Evolutionary conservation across 2,888 invertebrate species (phyloP).

Genomic region (Hydrotaea cyrtoneurina): DNA sequence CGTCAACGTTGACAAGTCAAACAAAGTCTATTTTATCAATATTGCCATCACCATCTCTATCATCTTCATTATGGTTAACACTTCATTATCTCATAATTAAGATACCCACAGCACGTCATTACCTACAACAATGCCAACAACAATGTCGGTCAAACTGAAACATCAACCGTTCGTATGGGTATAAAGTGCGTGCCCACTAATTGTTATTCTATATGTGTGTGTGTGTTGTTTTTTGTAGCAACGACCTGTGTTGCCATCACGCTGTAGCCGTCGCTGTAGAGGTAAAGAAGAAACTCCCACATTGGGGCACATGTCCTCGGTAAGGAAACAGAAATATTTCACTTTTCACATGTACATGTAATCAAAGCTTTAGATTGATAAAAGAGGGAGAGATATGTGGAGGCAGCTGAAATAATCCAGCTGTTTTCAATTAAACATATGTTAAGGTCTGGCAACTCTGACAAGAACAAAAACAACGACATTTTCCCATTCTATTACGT

Average conservation of each 20-base stretch:
- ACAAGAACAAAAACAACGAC: neutral
- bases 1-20: neutral
- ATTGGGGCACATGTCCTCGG: no score
- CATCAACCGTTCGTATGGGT: neutral
- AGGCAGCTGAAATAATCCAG: no score
- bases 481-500: neutral
- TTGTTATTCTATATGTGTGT: neutral
- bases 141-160: no score
- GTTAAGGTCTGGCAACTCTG: conserved; percentile 35
- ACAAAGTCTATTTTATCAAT: neutral
- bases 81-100: neutral
- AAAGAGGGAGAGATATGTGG: no score
- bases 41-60: neutral
- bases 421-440: no score
- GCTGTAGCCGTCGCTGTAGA: neutral
- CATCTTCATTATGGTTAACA: neutral
- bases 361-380: no score
- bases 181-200: neutral
- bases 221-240: neutral
- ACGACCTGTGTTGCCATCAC: neutral
- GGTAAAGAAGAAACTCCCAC: no score
- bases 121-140: neutral
- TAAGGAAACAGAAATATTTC: no score
- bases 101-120: neutral
- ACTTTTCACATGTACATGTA: no score